Conservation (phyloP, 2,888 invertebrate genomes). For the Ormyrus rosae region DNA sequence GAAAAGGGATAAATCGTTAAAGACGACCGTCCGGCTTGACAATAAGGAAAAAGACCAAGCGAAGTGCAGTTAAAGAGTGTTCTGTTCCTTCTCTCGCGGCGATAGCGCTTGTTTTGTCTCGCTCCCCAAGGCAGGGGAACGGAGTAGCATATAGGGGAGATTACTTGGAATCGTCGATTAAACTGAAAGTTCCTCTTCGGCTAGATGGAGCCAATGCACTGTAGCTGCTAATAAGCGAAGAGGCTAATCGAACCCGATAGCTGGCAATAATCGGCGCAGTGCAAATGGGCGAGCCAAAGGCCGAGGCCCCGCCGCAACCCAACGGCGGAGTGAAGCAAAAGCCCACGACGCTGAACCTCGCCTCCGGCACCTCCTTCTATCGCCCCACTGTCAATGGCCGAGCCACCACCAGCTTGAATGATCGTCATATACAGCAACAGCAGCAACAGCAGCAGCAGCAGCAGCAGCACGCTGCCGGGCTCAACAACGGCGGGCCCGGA, state of each 20-base stretch:
- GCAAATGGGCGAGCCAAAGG: slow-evolving; percentile 75
- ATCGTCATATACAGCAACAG: slow-evolving; percentile 71
- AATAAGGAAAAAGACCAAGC: slow-evolving; percentile 18
- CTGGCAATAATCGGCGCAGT: slow-evolving; percentile 46
- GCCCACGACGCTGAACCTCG: slow-evolving; percentile 72
- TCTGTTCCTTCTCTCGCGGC: slow-evolving; percentile 15
- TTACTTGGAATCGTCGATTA: background rate
- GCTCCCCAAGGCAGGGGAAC: background rate
- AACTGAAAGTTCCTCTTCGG: slow-evolving; percentile 32
- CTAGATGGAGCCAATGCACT: slow-evolving; percentile 11
- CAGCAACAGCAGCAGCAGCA: slow-evolving; percentile 62
- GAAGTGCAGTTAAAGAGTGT: slow-evolving; percentile 29
- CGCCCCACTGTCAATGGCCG: slow-evolving; percentile 71
- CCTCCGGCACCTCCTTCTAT: slow-evolving; percentile 74
- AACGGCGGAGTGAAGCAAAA: slow-evolving; percentile 74
- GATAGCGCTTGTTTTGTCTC: background rate
- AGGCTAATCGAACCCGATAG: slow-evolving; percentile 16
- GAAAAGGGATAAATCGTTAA: slow-evolving; percentile 5
- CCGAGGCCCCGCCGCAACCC: slow-evolving; percentile 72
- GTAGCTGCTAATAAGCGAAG: background rate
- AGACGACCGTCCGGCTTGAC: slow-evolving; percentile 42
- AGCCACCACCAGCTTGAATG: slow-evolving; percentile 67
- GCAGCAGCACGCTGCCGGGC: slow-evolving; percentile 53
- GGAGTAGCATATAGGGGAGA: background rate
- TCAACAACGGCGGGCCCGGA: slow-evolving; percentile 50